Conservation (phyloP, 2,888 invertebrate species). For the Danaus chrysippus region DNA sequence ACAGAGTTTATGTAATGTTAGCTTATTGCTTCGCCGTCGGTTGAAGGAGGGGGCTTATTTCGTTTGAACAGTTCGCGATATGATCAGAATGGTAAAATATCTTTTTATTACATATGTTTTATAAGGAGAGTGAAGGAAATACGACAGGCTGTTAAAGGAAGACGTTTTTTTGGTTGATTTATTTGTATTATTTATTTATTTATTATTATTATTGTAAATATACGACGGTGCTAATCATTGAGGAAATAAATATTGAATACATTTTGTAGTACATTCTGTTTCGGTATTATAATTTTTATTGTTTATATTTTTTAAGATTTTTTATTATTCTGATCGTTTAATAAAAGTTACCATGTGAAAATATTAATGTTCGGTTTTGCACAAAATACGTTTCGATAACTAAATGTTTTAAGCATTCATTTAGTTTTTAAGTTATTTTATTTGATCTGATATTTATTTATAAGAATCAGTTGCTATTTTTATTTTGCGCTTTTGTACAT, state of each 20-base stretch:
- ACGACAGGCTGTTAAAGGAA: background rate
- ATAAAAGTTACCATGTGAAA: conserved; percentile 39
- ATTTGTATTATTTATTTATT: conserved; percentile 1
- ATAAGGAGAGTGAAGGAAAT: background rate
- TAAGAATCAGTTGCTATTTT: conserved; percentile 25
- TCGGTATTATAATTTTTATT: conserved; percentile 7
- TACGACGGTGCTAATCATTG: conserved; percentile 26
- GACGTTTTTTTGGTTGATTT: background rate
- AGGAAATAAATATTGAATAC: conserved; percentile 1
- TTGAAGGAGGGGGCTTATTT: conserved; percentile 13
- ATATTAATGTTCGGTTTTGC: conserved; percentile 40
- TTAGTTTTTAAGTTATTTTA: conserved; percentile 40
- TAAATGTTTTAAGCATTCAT: conserved; percentile 35
- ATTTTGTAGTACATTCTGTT: conserved; percentile 11
- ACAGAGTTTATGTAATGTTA: conserved; percentile 56
- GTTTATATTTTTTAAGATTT: conserved; percentile 21
- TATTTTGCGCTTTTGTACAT: conserved; percentile 43
- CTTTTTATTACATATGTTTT: conserved; percentile 10
- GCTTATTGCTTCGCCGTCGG: conserved; percentile 39
- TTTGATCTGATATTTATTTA: conserved; percentile 48
- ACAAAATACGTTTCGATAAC: conserved; percentile 58
- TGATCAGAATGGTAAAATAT: conserved; percentile 23
- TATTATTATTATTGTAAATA: conserved; percentile 19
- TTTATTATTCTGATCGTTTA: conserved; percentile 20
- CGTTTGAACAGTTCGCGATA: conserved; percentile 14